Percentiles rank a stretch among this genome's conserved stretches.
These are phyloP conservation scores for Gerris lacustris DNA, from an alignment of 2,888 invertebrate genomes.

Conservation along the genomic window DNA sequence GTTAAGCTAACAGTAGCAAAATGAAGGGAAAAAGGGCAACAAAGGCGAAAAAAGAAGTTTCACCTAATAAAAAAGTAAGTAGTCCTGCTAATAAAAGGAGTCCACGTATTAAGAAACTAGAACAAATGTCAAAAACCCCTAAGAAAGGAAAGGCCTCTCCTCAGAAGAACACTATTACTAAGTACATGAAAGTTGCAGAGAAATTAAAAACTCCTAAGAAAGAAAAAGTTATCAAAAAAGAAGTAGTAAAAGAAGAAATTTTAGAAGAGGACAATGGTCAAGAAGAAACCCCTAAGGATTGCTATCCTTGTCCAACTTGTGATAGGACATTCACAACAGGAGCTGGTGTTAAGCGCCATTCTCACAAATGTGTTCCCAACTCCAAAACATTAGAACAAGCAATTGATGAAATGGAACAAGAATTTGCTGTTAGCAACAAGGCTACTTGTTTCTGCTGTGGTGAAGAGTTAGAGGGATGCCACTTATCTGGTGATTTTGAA, in stretches of 20 bases:
- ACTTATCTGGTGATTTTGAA: neutral
- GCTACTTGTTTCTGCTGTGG: neutral
- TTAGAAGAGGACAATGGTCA: neutral
- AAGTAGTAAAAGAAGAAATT: neutral
- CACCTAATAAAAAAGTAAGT: too few relatives aligned
- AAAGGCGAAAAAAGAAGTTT: too few relatives aligned
- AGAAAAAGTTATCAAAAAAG: neutral
- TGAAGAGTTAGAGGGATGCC: neutral
- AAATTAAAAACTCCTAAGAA: neutral
- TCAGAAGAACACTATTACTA: neutral
- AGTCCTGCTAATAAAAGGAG: too few relatives aligned
- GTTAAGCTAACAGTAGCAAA: too few relatives aligned
- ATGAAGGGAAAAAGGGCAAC: too few relatives aligned
- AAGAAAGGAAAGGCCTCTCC: neutral
- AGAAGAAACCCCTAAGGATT: neutral
- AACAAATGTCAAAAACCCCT: too few relatives aligned
- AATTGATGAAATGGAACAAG: neutral
- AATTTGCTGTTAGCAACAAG: neutral
- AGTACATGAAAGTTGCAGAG: neutral
- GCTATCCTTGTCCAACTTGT: neutral
- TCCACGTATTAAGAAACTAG: too few relatives aligned
- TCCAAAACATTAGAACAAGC: neutral
- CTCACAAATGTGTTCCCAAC: neutral
- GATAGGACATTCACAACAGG: neutral
- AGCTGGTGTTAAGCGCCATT: neutral